Evolutionary conservation across 2,888 invertebrate species (phyloP), one percentile per base, ranked within the genome.

Genomic region (Andrena minutula): DNA sequence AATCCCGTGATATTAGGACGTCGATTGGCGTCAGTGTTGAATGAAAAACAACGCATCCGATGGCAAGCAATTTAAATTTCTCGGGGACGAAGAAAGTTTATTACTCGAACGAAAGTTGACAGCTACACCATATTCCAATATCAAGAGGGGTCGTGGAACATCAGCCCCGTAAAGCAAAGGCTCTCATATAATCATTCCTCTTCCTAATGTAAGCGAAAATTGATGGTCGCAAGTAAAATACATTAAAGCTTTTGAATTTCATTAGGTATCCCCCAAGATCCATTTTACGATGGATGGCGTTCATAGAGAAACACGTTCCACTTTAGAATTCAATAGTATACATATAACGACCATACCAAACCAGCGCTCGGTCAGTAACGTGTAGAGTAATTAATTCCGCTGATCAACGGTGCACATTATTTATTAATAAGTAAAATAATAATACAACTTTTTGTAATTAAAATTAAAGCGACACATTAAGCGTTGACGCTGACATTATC

Each of bases 121-220:
- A 81, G 86, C 82, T 83, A 83, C 87, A 82, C 77, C 86, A 82
- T 87, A 86, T 86, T 89, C 82, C 86, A 84, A 88, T 89, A 89
- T 89, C 86, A 66, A 23, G 64, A 73, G 68, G 68, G 82, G 83
- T 81, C 83, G 81, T 75, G 78, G 74, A 74, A 35, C 76, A 69
- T 80, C 77, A 66, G 72, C 35, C 79, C 70, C 58, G 47, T 8
- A 41, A 47, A 75, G 66, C 66, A 68, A 58, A 35, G 63, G 41
- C 65, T 68, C 70, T 63, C 75, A 20, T 60, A 65, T 66, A 72
- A 73, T 76, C 75, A 56, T 87, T 73, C 78, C 70, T 72, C 75
- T 58, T 65, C 75, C 63, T 51, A 68, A 70, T 78, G 66, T 60
- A 74, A 75, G 60, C 66, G 76, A 56, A 83, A 86, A 88, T 88